Conservation (phyloP, 1,140 invertebrate genomes). For the Sycobia sp. region DNA sequence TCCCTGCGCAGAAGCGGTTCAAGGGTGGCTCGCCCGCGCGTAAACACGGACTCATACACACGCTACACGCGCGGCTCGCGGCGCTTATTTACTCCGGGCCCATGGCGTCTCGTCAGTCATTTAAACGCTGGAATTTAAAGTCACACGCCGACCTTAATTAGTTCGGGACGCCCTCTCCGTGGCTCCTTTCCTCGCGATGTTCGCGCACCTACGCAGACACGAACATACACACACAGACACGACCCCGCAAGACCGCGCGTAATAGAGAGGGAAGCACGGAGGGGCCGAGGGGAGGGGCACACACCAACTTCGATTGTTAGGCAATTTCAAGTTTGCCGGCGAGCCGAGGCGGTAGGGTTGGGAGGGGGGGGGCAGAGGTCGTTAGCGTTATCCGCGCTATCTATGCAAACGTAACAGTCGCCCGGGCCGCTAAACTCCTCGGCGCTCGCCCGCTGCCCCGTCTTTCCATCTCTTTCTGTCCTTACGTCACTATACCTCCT, state of each 20-base stretch:
- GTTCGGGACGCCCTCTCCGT: no score
- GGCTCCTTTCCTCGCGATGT: background rate
- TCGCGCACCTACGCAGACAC: background rate
- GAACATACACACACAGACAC: no score
- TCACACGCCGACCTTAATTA: background rate
- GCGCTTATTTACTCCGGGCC: no score
- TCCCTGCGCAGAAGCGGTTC: no score
- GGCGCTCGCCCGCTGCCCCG: background rate
- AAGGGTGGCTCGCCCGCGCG: no score
- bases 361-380: conserved; percentile 5
- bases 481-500: no score
- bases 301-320: conserved; percentile 30
- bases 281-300: background rate
- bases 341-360: no score
- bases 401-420: conserved; percentile 15
- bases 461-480: background rate
- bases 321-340: conserved; percentile 27
- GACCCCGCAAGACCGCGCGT: no score
- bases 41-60: no score
- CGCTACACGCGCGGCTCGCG: no score
- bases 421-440: background rate
- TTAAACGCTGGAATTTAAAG: conserved; percentile 8
- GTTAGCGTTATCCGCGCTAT: conserved; percentile 26
- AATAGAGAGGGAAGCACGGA: background rate
- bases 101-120: background rate